phyloP scores from a whole-genome alignment of 2,888 invertebrate genomes.

The Eristalinus sepulchralis region DNA sequence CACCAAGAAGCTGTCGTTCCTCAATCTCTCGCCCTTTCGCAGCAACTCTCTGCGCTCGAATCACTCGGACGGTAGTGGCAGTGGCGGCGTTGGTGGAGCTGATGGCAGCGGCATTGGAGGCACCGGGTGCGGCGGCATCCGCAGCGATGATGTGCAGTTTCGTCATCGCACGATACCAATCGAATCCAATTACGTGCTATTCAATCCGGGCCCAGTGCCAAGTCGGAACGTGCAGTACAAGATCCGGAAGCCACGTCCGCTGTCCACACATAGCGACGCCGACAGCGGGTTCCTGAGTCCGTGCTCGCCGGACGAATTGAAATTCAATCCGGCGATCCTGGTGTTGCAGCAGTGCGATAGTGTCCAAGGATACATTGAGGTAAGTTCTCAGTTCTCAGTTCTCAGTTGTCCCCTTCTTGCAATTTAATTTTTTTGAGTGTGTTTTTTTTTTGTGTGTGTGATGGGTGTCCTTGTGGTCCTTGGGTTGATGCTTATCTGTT shows the following conservation, averaged over 20 bases:
- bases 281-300: constrained; percentile 86
- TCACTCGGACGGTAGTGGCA: constrained; percentile 64
- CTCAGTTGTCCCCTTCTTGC: neutral
- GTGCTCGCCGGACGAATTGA: constrained; percentile 83
- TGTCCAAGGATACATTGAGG: constrained; percentile 81
- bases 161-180: constrained; percentile 79
- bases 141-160: constrained; percentile 73
- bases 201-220: constrained; percentile 80
- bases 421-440: neutral
- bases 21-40: constrained; percentile 79
- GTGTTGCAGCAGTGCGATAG: constrained; percentile 81
- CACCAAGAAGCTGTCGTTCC: constrained; percentile 78
- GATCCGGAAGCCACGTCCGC: constrained; percentile 79
- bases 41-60: constrained; percentile 72
- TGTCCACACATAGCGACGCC: constrained; percentile 83
- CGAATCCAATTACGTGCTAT: constrained; percentile 80
- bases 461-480: neutral
- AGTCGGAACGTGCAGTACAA: constrained; percentile 80
- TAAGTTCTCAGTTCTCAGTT: constrained; percentile 74
- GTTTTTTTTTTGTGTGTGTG: neutral
- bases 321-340: constrained; percentile 78
- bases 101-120: neutral
- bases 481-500: neutral
- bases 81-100: neutral
- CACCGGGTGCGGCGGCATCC: constrained; percentile 8